Evolutionary conservation across 2,113 vertebrate species (phyloP), one percentile per base, ranked within the genome.

Genomic region (Indicator maculatus): DNA sequence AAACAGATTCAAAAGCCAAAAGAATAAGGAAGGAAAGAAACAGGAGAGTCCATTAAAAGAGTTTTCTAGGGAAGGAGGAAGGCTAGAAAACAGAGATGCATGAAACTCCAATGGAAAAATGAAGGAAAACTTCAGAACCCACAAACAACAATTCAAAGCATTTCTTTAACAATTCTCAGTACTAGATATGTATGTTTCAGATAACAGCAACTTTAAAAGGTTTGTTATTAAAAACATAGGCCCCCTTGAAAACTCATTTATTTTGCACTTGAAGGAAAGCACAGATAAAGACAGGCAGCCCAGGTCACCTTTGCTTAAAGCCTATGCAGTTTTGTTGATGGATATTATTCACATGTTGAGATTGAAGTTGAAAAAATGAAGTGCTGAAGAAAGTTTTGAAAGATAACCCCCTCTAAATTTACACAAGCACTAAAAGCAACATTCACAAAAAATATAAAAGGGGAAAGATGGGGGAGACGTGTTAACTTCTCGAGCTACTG

Each of bases 221-320:
- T 63, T 88, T 67, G 64, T 76, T 76, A 93, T 72, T 92, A 71
- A 81, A 91, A 58, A 78, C 31, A 80, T 1, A 86, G 53, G 60
- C 31, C 1, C 3, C 44, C 44, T 44, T 53, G 56, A 77, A 86
- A 93, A 61, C 58, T 81, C 64, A 67, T 67, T 83, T 91, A 85
- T 83, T 94, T 90, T 58, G 44, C 53, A 67, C 56, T 94, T 55
- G 16, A 12, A 88, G 67, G 61, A 86, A 93, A 94, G 61, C 26
- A 28, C 28, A 70, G 74, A 93, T 88, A 93, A 69, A 91, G 75
- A 61, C 39, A 87, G 7, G 50, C 44, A 73, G 75, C 85, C 72
- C 70, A 91, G 52, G 81, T 90, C 56, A 88, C 52, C 19, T 74
- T 69, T 36, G 83, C 60, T 60, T 30, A 24, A 9, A 41, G 50